phyloP scores from a whole-genome alignment of 2,797 vertebrate species.

The Helostoma temminkii region DNA sequence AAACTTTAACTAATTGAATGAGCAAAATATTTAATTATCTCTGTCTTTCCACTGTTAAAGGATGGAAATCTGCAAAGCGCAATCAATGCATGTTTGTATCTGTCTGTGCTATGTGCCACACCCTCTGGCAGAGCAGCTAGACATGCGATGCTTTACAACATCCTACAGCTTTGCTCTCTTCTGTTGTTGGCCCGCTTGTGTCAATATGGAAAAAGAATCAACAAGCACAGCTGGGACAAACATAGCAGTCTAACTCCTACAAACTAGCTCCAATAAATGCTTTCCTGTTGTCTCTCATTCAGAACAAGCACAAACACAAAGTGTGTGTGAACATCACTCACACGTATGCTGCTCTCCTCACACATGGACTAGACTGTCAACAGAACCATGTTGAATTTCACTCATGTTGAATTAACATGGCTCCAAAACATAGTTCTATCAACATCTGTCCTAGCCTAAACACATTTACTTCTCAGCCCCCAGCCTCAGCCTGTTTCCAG shows the following conservation, averaged over 20 bases:
- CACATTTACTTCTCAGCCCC: slow-evolving; percentile 25
- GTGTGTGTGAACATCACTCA: slow-evolving; percentile 2
- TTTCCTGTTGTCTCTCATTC: slow-evolving; percentile 35
- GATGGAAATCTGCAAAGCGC: slow-evolving; percentile 9
- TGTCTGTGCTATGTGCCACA: slow-evolving; percentile 34
- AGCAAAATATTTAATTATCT: slow-evolving; percentile 15
- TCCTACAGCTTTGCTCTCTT: slow-evolving; percentile 39
- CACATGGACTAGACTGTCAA: slow-evolving; percentile 2
- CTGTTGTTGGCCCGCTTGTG: slow-evolving; percentile 53
- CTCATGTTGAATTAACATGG: slow-evolving; percentile 34
- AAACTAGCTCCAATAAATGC: slow-evolving; percentile 47
- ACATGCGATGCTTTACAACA: slow-evolving; percentile 44
- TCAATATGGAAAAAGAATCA: slow-evolving; percentile 64
- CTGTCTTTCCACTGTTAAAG: slow-evolving; percentile 12
- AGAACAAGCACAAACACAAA: slow-evolving; percentile 35
- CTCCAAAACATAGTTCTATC: slow-evolving; percentile 35
- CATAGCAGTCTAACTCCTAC: slow-evolving; percentile 51
- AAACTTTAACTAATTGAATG: slow-evolving; percentile 4
- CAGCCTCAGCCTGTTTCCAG: slow-evolving; percentile 49
- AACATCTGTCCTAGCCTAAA: slow-evolving; percentile 20
- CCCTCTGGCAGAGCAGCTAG: slow-evolving; percentile 51
- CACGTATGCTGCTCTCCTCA: not conserved
- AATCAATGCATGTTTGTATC: slow-evolving; percentile 24
- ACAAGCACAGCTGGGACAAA: slow-evolving; percentile 74
- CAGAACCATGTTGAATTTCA: slow-evolving; percentile 39